Base-by-base conservation (phyloP, 1,140 invertebrate species). In the Brachionus plicatilis region DNA sequence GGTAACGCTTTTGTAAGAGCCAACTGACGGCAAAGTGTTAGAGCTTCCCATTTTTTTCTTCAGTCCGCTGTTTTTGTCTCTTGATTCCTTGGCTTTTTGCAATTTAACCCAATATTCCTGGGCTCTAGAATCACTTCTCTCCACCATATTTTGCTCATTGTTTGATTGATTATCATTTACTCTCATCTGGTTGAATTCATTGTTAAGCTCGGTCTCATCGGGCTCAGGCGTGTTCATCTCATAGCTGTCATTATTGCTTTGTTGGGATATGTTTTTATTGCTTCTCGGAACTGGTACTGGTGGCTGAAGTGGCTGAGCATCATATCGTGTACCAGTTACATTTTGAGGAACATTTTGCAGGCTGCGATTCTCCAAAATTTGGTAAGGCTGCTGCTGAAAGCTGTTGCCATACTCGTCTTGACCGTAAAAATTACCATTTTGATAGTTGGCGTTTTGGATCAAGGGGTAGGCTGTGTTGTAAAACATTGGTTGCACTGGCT, bases 61-160 rank as follows among this genome's bases (percentile, higher is more conserved):
- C n/a, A 20, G 3, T 14, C 53, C 53, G 43, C 79, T 82, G 20
- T 65, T 56, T 65, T 82, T 82, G 9, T 82, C 79, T 65, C 43
- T 27, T 11, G 20, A 9, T 20, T 76, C 72, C 24, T 47, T 76
- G 5, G 41, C 45, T 50, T 76, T 76, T 50, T 76, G 72, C 53
- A 82, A 47, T 68, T 82, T 82, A 65, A 43, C 43, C 79, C 79
- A 82, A 17, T 45, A 43, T 66, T 82, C 79, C 60, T 82, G 79
- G 9, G 53, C 33, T 47, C 29, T 82, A 12, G 79, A 60, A 20
- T 82, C 79, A 20, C 33, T 68, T 65, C 43, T 47, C 8, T 82
- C 79, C 6, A 60, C 3, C 27, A 37, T 14, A 33, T 65, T 43
- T 2, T 20, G 45, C 24, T 60, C 56, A 20, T 53, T 33, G 53